A percentile compares a stretch with the other conserved stretches of the same genome.
phyloP scores from a whole-genome alignment of 2,797 vertebrate genomes.

The Gila robusta region DNA sequence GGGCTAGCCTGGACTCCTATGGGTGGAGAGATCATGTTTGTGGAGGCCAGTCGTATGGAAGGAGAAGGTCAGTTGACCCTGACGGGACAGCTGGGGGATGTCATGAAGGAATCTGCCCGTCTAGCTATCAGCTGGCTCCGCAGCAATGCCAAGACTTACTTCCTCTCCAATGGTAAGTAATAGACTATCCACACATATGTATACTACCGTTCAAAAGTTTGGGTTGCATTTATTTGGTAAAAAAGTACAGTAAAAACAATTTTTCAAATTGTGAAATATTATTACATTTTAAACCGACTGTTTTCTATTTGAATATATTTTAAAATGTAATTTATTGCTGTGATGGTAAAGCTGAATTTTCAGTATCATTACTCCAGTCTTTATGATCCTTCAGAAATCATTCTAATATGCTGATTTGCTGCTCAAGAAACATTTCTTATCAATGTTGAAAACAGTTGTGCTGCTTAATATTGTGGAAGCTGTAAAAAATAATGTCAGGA shows the following conservation, averaged over 20 bases:
- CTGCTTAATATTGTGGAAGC: neutral
- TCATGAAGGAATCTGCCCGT: slow-evolving; percentile 98
- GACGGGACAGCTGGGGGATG: slow-evolving; percentile 92
- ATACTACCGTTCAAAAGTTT: neutral
- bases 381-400: neutral
- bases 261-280: too few species aligned
- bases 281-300: too few species aligned
- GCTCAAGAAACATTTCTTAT: neutral
- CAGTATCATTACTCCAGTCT: too few species aligned
- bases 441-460: neutral
- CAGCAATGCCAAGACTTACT: slow-evolving; percentile 90
- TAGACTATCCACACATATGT: neutral
- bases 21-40: slow-evolving; percentile 97
- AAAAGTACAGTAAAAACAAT: neutral
- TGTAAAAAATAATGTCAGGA: neutral
- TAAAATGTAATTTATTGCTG: too few species aligned
- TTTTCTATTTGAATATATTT: too few species aligned
- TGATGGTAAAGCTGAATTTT: too few species aligned
- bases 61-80: slow-evolving; percentile 94
- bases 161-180: slow-evolving; percentile 87
- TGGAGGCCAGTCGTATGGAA: slow-evolving; percentile 95
- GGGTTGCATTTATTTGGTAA: neutral
- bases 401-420: neutral
- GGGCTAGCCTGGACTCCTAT: slow-evolving; percentile 95
- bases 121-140: slow-evolving; percentile 97